Percentiles rank a stretch among this genome's conserved stretches.
phyloP scores from a whole-genome alignment of 2,113 vertebrate species.

The Promerops cafer region DNA sequence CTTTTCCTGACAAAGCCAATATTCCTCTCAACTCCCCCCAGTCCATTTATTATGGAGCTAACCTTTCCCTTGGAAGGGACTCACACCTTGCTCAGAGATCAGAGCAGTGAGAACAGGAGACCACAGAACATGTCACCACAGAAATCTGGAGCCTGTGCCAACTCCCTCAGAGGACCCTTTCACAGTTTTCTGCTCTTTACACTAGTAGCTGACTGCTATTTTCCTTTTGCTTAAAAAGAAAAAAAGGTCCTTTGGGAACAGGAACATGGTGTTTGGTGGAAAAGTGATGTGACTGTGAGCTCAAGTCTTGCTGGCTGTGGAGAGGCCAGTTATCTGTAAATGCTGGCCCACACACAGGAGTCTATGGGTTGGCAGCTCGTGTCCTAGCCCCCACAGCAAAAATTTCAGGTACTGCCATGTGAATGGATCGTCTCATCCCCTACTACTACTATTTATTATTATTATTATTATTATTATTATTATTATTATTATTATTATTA shows the following conservation, averaged over 20 bases:
- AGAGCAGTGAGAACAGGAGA: not conserved
- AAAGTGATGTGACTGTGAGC: not conserved
- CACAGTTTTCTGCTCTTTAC: not conserved
- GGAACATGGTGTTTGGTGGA: not conserved
- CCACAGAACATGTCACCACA: not conserved
- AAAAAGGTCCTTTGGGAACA: not conserved
- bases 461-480: not conserved
- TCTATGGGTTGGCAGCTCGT: not conserved
- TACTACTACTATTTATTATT: not conserved
- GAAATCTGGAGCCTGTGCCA: not conserved
- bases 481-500: not conserved
- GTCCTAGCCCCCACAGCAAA: not conserved
- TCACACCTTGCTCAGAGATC: not conserved
- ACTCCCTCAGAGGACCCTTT: not conserved
- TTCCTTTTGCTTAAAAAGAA: not conserved
- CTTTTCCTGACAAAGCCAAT: constrained; percentile 3
- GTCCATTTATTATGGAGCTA: not conserved
- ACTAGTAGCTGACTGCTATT: not conserved
- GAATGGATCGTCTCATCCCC: not conserved
- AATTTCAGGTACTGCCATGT: accelerated
- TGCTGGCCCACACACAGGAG: not conserved
- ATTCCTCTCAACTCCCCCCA: not conserved
- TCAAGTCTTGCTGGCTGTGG: not conserved
- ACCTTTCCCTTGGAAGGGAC: not conserved
- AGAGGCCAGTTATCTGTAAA: not conserved